Percentiles rank a stretch among this genome's conserved stretches.
Evolutionary conservation across 2,797 vertebrate genomes (phyloP).

Genomic region (Myoxocephalus aenaeus): DNA sequence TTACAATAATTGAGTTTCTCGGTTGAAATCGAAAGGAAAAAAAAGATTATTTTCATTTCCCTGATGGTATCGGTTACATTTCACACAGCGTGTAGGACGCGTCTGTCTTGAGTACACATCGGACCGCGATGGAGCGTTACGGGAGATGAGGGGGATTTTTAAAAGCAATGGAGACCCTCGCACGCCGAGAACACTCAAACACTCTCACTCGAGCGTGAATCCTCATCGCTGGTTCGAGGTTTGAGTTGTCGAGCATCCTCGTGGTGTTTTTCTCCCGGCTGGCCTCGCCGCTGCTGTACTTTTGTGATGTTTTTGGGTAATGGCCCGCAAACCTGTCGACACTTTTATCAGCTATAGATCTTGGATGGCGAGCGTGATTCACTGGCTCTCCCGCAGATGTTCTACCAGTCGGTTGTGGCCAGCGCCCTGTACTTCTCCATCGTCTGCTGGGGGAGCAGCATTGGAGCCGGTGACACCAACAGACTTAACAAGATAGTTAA

Average conservation of each 20-base stretch:
- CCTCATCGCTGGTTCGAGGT: background rate
- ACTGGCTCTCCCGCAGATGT: slow-evolving; percentile 64
- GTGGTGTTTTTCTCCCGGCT: slow-evolving; percentile 4
- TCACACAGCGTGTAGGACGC: no score
- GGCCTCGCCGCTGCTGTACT: slow-evolving; percentile 5
- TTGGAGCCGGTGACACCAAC: no score
- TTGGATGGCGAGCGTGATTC: slow-evolving; percentile 73
- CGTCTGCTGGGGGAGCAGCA: no score
- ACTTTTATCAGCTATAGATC: slow-evolving; percentile 80
- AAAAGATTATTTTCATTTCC: no score
- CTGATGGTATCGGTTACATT: no score
- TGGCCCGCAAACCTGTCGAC: slow-evolving; percentile 73
- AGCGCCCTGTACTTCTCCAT: no score
- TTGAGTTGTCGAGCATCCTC: background rate
- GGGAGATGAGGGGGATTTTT: background rate
- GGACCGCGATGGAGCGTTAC: background rate
- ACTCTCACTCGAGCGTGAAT: background rate
- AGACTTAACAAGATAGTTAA: no score
- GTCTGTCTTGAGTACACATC: no score
- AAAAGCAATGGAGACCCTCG: background rate
- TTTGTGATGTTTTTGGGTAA: slow-evolving; percentile 64
- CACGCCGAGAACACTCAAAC: background rate
- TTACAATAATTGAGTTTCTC: background rate
- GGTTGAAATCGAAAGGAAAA: background rate
- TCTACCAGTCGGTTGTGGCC: no score